Evolutionary conservation across 1,140 invertebrate genomes (phyloP).

Genomic region (Danaus melanippus): DNA sequence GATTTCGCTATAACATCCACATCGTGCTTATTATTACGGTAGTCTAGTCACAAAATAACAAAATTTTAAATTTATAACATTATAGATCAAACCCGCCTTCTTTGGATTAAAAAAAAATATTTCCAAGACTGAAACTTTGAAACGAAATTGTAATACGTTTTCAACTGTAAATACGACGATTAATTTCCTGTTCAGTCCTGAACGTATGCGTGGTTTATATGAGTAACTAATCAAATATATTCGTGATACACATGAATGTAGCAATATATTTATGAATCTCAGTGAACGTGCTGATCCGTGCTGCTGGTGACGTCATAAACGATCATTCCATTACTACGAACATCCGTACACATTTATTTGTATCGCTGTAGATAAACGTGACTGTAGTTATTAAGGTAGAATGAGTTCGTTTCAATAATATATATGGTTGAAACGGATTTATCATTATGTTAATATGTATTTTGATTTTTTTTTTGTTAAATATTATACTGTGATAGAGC

Average conservation of each 20-base stretch:
- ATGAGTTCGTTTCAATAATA: background rate
- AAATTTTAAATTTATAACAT: too few relatives aligned
- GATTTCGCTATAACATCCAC: too few relatives aligned
- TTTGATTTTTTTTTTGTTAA: conserved; percentile 32
- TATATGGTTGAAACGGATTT: background rate
- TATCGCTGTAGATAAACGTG: conserved; percentile 1
- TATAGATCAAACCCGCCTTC: too few relatives aligned
- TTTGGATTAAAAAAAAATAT: too few relatives aligned
- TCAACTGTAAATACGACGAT: too few relatives aligned
- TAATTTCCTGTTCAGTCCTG: too few relatives aligned
- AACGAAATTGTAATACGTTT: too few relatives aligned
- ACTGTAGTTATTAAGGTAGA: background rate
- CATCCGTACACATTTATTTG: conserved; percentile 7
- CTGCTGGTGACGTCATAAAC: conserved; percentile 26
- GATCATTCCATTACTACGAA: conserved; percentile 42
- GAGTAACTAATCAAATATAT: too few relatives aligned
- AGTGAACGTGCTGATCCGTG: conserved; percentile 19
- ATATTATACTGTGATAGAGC: conserved; percentile 68
- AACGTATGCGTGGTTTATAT: too few relatives aligned
- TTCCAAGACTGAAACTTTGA: too few relatives aligned
- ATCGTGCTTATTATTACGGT: too few relatives aligned
- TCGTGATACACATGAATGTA: conserved; percentile 17
- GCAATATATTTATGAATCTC: conserved; percentile 48
- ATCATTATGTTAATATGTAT: conserved; percentile 9
- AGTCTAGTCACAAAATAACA: too few relatives aligned